Evolutionary conservation across 2,797 vertebrate species (phyloP).

Genomic region (Leptodactylus fallax): DNA sequence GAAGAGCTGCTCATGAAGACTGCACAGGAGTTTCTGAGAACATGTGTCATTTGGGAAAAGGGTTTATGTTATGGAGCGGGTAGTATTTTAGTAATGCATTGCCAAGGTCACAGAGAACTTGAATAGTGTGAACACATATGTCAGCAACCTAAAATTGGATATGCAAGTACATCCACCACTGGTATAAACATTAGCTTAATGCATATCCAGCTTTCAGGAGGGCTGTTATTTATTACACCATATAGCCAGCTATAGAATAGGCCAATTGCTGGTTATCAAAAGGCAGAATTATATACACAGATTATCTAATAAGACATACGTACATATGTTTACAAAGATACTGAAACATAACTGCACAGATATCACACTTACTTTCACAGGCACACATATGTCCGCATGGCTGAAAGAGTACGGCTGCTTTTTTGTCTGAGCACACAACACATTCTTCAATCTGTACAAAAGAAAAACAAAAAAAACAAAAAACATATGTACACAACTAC

Average conservation of each 20-base stretch:
- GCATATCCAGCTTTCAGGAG: conserved; percentile 34
- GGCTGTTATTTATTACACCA: not conserved
- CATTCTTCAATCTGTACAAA: conserved; percentile 94
- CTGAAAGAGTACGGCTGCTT: conserved; percentile 97
- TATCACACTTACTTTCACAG: conserved; percentile 95
- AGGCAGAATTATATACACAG: not conserved
- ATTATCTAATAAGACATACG: not conserved
- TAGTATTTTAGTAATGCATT: conserved; percentile 37
- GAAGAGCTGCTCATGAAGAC: not conserved
- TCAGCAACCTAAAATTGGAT: conserved; percentile 44
- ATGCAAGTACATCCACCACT: conserved; percentile 20
- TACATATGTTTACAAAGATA: too few species aligned
- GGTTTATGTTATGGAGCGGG: conserved; percentile 2
- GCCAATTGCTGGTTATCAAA: not conserved
- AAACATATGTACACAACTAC: not conserved
- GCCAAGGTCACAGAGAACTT: conserved; percentile 39
- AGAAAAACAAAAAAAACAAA: not conserved
- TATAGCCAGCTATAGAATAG: not conserved
- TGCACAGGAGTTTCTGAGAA: not conserved
- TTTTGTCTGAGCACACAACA: conserved; percentile 99
- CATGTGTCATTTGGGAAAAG: conserved; percentile 5
- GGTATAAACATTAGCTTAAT: conserved; percentile 36
- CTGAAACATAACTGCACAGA: not conserved
- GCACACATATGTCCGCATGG: conserved; percentile 99
- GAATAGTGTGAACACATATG: conserved; percentile 16